Percentiles rank a stretch among this genome's conserved stretches.
Evolutionary conservation across 2,888 invertebrate species (phyloP).

Genomic region (Euphydryas editha): DNA sequence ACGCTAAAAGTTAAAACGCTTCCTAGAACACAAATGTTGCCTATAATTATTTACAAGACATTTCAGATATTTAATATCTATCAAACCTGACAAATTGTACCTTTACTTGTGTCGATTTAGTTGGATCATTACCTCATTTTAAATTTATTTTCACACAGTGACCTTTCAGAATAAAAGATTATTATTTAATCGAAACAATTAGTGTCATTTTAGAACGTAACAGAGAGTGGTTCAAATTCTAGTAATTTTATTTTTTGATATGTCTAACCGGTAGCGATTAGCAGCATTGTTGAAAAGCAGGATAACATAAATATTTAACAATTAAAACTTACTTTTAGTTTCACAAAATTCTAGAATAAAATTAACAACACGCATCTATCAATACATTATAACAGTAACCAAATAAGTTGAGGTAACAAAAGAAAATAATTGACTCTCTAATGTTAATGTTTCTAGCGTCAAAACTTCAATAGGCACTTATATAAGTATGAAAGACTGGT

Average conservation of each 20-base stretch:
- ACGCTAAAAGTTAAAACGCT: no score
- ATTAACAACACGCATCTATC: no score
- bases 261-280: slow-evolving; percentile 4
- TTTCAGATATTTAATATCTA: no score
- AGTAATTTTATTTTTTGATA: slow-evolving; percentile 28
- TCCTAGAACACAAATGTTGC: neutral
- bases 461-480: no score
- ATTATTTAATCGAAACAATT: slow-evolving; percentile 19
- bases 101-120: neutral
- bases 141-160: neutral
- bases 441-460: no score
- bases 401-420: no score
- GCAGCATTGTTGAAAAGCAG: neutral
- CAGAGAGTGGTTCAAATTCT: slow-evolving; percentile 26
- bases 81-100: no score
- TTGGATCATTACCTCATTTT: neutral
- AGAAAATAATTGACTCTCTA: no score
- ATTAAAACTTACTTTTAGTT: neutral
- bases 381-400: no score
- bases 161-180: slow-evolving; percentile 2
- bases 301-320: neutral
- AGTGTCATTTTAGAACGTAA: slow-evolving; percentile 24
- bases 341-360: neutral
- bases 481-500: neutral
- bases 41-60: no score